Evolutionary conservation across 2,113 vertebrate species (phyloP), one percentile per base, ranked within the genome.

Genomic region (Laticauda laticaudata): DNA sequence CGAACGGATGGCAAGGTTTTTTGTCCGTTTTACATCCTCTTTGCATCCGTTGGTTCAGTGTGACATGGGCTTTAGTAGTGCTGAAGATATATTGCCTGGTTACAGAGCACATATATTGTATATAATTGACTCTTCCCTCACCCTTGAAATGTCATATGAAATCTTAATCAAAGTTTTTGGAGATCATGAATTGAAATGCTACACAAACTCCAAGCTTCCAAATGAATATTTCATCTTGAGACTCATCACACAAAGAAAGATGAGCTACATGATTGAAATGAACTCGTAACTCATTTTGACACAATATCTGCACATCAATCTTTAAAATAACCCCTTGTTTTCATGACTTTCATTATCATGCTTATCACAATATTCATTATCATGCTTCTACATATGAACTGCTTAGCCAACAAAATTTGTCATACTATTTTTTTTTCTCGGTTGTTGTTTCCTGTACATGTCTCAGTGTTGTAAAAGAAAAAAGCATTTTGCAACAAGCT

Each of bases 401-500:
- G 18, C 54, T 51, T 86, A 51, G 88, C 88, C 88, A 93, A 64
- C 43, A 93, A n/a, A 93, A 93, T 93, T 57, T 92, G 92, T 87
- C 88, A 87, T 90, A 90, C 56, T 61, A 39, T 29, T 90, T 90
- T 61, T 93, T 61, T 93, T 86, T 75, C 5, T 81, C 87, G 56
- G 90, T 89, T 34, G 23, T 93, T 87, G 89, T 90, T 93, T 86
- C 88, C 86, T 90, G 88, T 81, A 86, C 88, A 61, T 93, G 92
- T 94, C 94, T 96, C 94, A 81, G 95, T 94, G 94, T 89, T 91
- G 88, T 94, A 94, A 95, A 86, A 48, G n/a, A 45, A 51, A 10
- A 90, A 90, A 90, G 92, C 18, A 91, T 96, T 96, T 97, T 95
- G 95, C 93, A 94, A 94, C 34, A n/a, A 94, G 93, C 88, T 96